These are phyloP conservation scores for Tetranychus piercei DNA, from an alignment of 2,888 invertebrate genomes.

Conservation along the genomic window DNA sequence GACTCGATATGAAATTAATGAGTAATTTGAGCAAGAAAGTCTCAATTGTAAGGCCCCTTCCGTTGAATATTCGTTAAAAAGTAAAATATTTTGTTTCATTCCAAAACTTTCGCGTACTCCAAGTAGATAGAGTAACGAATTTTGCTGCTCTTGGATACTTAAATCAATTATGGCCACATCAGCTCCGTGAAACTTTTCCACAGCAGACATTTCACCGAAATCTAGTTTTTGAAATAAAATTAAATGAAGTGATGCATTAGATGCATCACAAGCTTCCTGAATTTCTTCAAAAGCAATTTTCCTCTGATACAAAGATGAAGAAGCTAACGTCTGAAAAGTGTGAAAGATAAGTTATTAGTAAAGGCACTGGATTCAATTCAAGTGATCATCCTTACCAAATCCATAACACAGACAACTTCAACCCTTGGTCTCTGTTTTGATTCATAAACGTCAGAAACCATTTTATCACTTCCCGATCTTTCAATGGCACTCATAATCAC, in stretches of 20 bases:
- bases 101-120: conserved; percentile 93
- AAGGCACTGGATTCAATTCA: not conserved
- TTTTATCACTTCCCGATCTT: not conserved
- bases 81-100: conserved; percentile 79
- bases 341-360: not conserved
- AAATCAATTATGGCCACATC: conserved; percentile 91
- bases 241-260: conserved; percentile 61
- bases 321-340: not conserved
- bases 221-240: conserved; percentile 51
- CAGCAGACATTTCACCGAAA: conserved; percentile 83
- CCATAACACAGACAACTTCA: conserved; percentile 74
- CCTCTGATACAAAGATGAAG: conserved; percentile 39
- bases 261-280: conserved; percentile 53
- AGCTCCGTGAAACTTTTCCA: conserved; percentile 93
- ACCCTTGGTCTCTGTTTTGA: conserved; percentile 41
- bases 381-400: conserved; percentile 42
- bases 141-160: conserved; percentile 56
- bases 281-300: conserved; percentile 68
- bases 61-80: conserved; percentile 70
- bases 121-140: conserved; percentile 81
- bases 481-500: not conserved
- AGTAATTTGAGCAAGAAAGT: conserved; percentile 54
- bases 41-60: conserved; percentile 40
- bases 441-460: not conserved
- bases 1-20: conserved; percentile 59